Conservation (phyloP, 64 coral and sea anemone species). For the Dendrophyllia cribrosa region DNA sequence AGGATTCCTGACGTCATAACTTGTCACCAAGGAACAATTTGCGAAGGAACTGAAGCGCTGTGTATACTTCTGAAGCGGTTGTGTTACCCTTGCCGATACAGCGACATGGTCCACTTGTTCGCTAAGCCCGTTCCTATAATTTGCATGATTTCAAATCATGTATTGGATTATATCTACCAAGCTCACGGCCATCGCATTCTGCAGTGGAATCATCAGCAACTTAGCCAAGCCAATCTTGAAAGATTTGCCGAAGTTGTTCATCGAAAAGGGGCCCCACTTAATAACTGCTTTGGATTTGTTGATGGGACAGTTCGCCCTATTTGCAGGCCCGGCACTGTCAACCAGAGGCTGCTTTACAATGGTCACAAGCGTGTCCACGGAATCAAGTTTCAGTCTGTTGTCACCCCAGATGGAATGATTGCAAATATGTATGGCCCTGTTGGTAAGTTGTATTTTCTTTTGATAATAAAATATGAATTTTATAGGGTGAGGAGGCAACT, state of each 20-base stretch:
- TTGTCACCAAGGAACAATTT: constrained; percentile 52
- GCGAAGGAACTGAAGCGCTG: constrained; percentile 54
- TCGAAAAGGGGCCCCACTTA: constrained; percentile 25
- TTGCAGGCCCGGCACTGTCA: constrained; percentile 9
- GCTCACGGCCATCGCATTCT: constrained; percentile 56
- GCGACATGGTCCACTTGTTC: background rate
- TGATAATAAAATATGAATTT: too few species aligned
- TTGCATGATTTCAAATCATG: too few species aligned
- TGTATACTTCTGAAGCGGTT: constrained; percentile 63
- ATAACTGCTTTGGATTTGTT: constrained; percentile 29
- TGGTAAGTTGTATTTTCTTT: constrained; percentile 3
- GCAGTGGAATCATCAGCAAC: constrained; percentile 53
- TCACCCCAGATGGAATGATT: background rate
- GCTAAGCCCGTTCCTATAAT: too few species aligned
- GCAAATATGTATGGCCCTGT: constrained; percentile 18
- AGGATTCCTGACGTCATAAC: constrained; percentile 40
- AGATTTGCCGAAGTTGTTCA: constrained; percentile 56
- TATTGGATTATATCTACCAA: constrained; percentile 42
- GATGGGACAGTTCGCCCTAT: constrained; percentile 12
- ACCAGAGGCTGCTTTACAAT: constrained; percentile 7
- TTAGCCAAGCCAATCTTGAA: constrained; percentile 55
- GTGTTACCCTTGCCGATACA: constrained; percentile 54
- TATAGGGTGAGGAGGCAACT: too few species aligned
- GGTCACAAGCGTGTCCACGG: constrained; percentile 5
- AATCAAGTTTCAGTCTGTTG: constrained; percentile 16